phyloP scores from a whole-genome alignment of 2,113 vertebrate species.

The Gnathonemus longibarbis region DNA sequence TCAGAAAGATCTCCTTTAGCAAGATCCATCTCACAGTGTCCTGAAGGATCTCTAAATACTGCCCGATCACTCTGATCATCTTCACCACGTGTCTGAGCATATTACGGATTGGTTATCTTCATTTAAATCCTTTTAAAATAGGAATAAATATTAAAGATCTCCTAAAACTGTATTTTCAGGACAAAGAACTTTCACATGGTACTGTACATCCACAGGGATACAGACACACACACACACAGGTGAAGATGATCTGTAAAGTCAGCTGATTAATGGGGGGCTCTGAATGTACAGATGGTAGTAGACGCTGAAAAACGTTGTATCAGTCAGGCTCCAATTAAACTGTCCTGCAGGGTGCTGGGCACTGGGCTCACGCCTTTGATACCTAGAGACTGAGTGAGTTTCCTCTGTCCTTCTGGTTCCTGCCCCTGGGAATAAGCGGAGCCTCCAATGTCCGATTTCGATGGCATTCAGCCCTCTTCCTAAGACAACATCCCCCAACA shows the following conservation, averaged over 20 bases:
- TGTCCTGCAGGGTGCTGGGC: not conserved
- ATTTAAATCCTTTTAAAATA: not conserved
- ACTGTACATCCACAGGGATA: not conserved
- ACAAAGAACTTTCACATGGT: not conserved
- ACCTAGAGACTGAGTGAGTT: not conserved
- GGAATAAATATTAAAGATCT: not conserved
- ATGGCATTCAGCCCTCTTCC: not conserved
- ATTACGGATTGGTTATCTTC: not conserved
- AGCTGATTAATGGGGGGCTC: not conserved
- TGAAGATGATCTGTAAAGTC: not conserved
- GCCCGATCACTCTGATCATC: not conserved
- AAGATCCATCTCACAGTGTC: not conserved
- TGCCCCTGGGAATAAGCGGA: not conserved
- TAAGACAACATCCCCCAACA: not conserved
- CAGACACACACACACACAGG: conserved; percentile 3
- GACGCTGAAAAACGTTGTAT: not conserved
- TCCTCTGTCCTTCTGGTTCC: not conserved
- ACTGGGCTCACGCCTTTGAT: not conserved
- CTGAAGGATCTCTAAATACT: not conserved
- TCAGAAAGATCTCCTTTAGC: not conserved
- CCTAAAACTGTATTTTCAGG: not conserved
- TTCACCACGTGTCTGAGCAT: not conserved
- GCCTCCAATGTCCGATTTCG: not conserved
- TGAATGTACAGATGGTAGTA: not conserved
- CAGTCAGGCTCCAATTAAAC: not conserved